phyloP scores from a whole-genome alignment of 2,113 vertebrate species.

The Mobula hypostoma region DNA sequence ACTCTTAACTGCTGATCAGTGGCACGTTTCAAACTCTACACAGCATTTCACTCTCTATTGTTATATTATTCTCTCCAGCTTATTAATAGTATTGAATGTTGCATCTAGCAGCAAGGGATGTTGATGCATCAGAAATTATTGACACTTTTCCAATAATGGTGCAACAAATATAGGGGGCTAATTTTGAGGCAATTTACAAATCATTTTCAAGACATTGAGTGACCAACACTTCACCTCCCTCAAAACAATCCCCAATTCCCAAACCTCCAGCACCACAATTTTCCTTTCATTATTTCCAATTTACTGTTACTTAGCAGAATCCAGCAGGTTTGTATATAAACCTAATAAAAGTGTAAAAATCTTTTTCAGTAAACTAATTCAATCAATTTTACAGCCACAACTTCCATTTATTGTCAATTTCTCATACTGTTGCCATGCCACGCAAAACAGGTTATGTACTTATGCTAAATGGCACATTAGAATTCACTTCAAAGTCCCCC shows the following conservation, averaged over 20 bases:
- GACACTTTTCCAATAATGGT: not conserved
- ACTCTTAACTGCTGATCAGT: too few species aligned
- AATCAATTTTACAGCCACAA: not conserved
- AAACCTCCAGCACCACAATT: not conserved
- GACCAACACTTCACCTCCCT: not conserved
- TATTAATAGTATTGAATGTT: not conserved
- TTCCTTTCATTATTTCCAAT: not conserved
- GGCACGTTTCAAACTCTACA: not conserved
- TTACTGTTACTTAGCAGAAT: not conserved
- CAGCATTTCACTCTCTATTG: not conserved
- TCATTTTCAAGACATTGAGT: not conserved
- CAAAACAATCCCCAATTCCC: too few species aligned
- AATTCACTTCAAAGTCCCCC: not conserved
- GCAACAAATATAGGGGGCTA: too few species aligned
- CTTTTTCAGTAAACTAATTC: slow-evolving; percentile 23
- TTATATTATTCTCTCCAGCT: not conserved
- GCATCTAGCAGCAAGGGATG: not conserved
- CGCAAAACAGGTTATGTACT: not conserved
- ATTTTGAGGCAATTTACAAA: not conserved
- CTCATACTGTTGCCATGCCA: not conserved
- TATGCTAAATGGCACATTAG: not conserved
- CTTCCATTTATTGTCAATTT: not conserved
- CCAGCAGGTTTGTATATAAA: not conserved
- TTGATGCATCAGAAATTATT: not conserved
- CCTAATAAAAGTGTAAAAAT: not conserved